Evolutionary conservation across 1,140 invertebrate species (phyloP).

Genomic region (Solenopsis invicta): DNA sequence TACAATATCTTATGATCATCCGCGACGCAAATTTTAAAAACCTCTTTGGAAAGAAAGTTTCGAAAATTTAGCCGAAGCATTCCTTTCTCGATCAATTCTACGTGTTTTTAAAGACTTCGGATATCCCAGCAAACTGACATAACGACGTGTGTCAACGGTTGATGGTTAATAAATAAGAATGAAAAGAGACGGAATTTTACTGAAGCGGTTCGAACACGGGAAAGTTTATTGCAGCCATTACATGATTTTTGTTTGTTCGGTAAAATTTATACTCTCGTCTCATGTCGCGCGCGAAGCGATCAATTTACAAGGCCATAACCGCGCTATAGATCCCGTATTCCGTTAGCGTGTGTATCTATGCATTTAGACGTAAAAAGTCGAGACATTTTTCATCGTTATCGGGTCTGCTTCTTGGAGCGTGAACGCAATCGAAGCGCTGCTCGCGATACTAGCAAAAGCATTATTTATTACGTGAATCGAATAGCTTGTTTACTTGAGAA

Average conservation of each 20-base stretch:
- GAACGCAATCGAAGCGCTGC: slow-evolving; percentile 49
- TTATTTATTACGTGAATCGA: slow-evolving; percentile 60
- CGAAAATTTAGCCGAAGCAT: not conserved
- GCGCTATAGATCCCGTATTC: slow-evolving; percentile 9
- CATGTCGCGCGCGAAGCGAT: slow-evolving; percentile 34
- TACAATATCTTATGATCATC: not conserved
- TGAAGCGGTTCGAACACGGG: not conserved
- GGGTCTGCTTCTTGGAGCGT: slow-evolving; percentile 57
- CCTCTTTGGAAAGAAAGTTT: not conserved
- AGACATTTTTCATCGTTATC: slow-evolving; percentile 63
- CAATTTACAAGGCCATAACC: slow-evolving; percentile 49
- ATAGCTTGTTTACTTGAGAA: slow-evolving; percentile 27
- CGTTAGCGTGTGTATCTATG: slow-evolving; percentile 53
- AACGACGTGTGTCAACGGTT: not conserved
- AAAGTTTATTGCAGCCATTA: slow-evolving; percentile 48
- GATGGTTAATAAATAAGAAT: slow-evolving; percentile 33
- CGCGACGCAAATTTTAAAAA: not conserved
- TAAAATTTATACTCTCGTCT: slow-evolving; percentile 52
- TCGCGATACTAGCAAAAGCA: slow-evolving; percentile 42
- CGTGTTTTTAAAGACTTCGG: not conserved
- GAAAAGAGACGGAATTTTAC: not conserved
- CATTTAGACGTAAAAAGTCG: slow-evolving; percentile 46
- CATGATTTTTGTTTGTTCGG: slow-evolving; percentile 42
- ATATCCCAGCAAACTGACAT: not conserved
- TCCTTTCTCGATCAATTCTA: not conserved